Percentiles rank a stretch among this genome's conserved stretches.
Conservation (phyloP, 1,140 invertebrate genomes). For the Holotrichia oblita region DNA sequence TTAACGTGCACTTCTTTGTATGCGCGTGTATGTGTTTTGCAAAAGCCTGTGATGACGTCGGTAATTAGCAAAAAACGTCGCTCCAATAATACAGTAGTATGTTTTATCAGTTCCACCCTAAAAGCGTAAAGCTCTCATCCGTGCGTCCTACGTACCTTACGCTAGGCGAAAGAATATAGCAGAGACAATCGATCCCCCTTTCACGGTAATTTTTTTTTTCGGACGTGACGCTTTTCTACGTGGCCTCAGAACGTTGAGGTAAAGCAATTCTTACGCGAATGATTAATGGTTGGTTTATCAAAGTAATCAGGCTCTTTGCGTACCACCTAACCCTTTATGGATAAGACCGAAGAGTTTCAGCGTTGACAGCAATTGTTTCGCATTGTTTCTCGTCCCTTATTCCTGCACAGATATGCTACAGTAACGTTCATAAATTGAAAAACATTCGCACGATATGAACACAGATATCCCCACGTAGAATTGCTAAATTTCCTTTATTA, state of each 20-base stretch:
- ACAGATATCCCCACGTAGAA: no score
- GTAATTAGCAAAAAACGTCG: constrained; percentile 33
- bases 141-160: not conserved
- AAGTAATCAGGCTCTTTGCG: constrained; percentile 56
- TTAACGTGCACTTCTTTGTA: constrained; percentile 20
- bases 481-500: no score
- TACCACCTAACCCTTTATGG: constrained; percentile 43
- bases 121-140: constrained; percentile 3
- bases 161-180: not conserved
- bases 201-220: constrained; percentile 1
- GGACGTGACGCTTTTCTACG: constrained; percentile 11
- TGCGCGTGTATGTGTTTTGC: not conserved
- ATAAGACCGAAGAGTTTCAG: constrained; percentile 32
- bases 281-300: constrained; percentile 59
- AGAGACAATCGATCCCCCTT: constrained; percentile 34
- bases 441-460: no score
- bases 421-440: not conserved
- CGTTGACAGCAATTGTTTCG: constrained; percentile 40
- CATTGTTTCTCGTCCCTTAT: constrained; percentile 7
- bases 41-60: constrained; percentile 10
- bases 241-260: not conserved
- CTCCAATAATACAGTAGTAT: not conserved
- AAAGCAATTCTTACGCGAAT: constrained; percentile 42
- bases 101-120: constrained; percentile 21
- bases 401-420: not conserved